Percentiles rank a stretch among this genome's conserved stretches.
Conservation (phyloP, 2,797 vertebrate genomes). For the Lacerta viridis region DNA sequence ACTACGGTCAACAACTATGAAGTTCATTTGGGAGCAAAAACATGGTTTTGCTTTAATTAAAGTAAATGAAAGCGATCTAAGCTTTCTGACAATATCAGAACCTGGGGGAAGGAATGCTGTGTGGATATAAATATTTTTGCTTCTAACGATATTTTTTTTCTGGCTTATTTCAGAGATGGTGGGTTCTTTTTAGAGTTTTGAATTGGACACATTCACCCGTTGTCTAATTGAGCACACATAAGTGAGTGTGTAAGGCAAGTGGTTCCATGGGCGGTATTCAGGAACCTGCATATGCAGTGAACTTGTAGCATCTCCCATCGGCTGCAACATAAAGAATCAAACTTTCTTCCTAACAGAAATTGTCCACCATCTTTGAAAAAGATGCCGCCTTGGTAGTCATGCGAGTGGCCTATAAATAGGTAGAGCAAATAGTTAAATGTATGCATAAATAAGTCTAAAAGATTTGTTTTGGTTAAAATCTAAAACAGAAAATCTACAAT, state of each 20-base stretch:
- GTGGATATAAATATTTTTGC: not conserved
- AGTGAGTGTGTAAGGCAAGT: not conserved
- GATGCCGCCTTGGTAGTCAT: too few relatives aligned
- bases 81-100: not conserved
- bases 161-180: not conserved
- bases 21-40: not conserved
- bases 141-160: rapidly evolving
- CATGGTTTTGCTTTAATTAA: not conserved
- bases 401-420: too few relatives aligned
- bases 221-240: not conserved
- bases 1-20: not conserved
- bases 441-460: not conserved
- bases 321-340: too few relatives aligned
- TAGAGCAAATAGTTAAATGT: not conserved
- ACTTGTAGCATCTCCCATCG: not conserved
- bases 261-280: not conserved
- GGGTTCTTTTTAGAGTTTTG: not conserved
- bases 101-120: not conserved
- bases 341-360: too few relatives aligned
- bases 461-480: not conserved
- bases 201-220: not conserved
- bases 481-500: not conserved
- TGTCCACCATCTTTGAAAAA: too few relatives aligned
- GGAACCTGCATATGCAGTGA: not conserved
- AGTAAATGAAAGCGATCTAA: not conserved